Conservation (phyloP, 2,797 vertebrate genomes). For the Erpetoichthys calabaricus region DNA sequence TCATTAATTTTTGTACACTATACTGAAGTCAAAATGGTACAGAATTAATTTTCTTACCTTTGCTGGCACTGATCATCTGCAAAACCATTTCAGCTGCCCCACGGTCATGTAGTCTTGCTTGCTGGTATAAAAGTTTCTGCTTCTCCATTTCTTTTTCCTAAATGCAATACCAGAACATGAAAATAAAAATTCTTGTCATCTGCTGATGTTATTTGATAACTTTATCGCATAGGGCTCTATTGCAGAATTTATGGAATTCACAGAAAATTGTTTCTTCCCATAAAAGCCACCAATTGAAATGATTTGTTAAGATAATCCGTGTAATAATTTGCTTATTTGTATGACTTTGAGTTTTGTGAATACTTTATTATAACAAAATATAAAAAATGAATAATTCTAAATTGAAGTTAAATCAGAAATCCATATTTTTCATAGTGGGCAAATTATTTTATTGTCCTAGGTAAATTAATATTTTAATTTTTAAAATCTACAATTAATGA, state of each 20-base stretch:
- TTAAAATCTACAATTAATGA: no score
- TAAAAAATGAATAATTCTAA: no score
- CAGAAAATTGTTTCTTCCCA: neutral
- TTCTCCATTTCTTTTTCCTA: conserved; percentile 98
- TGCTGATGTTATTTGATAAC: neutral
- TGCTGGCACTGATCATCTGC: conserved; percentile 88
- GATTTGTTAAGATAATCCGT: no score
- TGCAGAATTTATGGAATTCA: conserved; percentile 1
- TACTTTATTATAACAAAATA: no score
- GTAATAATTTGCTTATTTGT: no score
- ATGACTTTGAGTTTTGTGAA: no score
- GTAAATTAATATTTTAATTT: no score
- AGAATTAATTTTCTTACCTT: conserved; percentile 50
- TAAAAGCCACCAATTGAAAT: no score
- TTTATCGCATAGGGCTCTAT: conserved; percentile 4
- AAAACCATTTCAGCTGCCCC: conserved; percentile 92
- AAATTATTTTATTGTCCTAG: no score
- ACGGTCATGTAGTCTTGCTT: conserved; percentile 80
- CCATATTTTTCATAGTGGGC: no score
- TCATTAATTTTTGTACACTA: no score
- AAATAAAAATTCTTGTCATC: neutral
- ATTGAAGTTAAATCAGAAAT: no score
- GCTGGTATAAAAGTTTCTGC: conserved; percentile 87
- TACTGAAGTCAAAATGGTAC: neutral
- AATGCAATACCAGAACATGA: conserved; percentile 24